Evolutionary conservation across 1,140 invertebrate species (phyloP).

Genomic region (Trachymyrmex cornetzi): DNA sequence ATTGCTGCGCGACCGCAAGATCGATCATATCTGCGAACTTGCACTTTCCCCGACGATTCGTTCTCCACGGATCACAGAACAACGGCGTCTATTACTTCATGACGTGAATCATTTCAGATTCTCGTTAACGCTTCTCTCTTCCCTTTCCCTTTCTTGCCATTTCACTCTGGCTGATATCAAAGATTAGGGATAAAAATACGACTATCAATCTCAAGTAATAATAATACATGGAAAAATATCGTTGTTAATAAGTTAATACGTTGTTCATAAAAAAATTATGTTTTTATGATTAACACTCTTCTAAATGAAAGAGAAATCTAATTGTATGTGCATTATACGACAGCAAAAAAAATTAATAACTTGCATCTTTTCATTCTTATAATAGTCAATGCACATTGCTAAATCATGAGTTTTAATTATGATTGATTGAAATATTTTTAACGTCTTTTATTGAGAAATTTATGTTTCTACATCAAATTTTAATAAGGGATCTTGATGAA

Average conservation of each 20-base stretch:
- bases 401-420: slow-evolving; percentile 1
- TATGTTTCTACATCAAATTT: not conserved
- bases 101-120: slow-evolving; percentile 30
- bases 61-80: slow-evolving; percentile 60
- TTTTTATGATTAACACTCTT: not conserved
- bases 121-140: slow-evolving; percentile 47
- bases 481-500: not conserved
- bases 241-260: too few species aligned
- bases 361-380: not conserved
- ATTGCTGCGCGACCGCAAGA: slow-evolving; percentile 44
- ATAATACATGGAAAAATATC: too few species aligned
- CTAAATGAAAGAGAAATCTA: not conserved
- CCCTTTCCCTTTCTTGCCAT: not conserved
- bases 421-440: not conserved
- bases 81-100: slow-evolving; percentile 21
- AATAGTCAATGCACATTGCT: not conserved
- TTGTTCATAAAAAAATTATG: not conserved
- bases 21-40: slow-evolving; percentile 43
- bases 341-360: not conserved
- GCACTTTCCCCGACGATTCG: slow-evolving; percentile 66
- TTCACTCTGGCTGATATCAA: not conserved
- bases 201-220: too few species aligned
- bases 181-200: not conserved
- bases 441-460: not conserved
- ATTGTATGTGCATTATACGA: not conserved